Conservation (phyloP, 2,113 vertebrate species). For the Cyanoramphus novaezelandiae region DNA sequence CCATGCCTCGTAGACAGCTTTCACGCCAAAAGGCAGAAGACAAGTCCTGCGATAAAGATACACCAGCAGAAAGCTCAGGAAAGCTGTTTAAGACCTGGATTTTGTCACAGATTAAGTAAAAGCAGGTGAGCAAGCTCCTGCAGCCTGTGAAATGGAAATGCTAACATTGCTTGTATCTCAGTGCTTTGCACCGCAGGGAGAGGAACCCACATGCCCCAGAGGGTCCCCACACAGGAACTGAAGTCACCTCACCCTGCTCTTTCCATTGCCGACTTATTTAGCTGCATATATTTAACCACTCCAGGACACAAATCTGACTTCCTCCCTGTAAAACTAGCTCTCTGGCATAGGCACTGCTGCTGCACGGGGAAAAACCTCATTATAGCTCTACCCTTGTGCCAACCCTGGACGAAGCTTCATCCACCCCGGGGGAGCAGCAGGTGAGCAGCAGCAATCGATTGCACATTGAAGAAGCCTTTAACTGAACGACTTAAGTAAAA, state of each 20-base stretch:
- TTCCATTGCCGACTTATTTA: neutral
- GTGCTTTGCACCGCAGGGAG: neutral
- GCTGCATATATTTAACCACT: neutral
- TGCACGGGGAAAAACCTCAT: neutral
- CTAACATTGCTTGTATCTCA: neutral
- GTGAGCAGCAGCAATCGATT: neutral
- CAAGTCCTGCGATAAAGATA: neutral
- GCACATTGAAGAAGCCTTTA: neutral
- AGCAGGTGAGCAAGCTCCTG: neutral
- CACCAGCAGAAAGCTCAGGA: neutral
- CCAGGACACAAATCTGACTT: neutral
- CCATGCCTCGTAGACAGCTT: neutral
- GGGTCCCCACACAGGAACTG: neutral
- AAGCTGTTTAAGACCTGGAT: neutral
- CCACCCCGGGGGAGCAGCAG: neutral
- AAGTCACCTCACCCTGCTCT: neutral
- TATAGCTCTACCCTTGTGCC: neutral
- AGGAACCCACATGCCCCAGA: neutral
- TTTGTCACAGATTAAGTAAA: neutral
- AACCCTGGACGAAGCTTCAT: neutral
- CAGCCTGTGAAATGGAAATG: neutral
- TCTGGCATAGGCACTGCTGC: neutral
- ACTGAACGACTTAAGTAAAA: neutral
- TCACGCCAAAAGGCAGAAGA: neutral
- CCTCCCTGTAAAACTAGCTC: neutral